Evolutionary conservation across 2,113 vertebrate genomes (phyloP).

Genomic region (Cyanistes caeruleus): DNA sequence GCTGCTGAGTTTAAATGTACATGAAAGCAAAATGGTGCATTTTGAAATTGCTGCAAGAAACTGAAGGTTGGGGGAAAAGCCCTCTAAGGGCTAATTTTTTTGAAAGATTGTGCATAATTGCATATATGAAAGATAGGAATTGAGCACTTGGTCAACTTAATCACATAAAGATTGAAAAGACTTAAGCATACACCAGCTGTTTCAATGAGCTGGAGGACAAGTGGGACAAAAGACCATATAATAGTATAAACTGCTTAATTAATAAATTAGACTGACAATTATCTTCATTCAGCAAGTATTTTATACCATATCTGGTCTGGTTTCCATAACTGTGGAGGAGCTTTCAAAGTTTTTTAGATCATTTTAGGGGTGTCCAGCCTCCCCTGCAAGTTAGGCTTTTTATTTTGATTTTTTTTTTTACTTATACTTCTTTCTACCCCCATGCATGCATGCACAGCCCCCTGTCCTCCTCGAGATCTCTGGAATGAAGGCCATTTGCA

Average conservation of each 20-base stretch:
- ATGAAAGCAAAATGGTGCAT: constrained; percentile 21
- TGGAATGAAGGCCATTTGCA: not conserved
- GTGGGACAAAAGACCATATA: not conserved
- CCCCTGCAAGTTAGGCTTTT: not conserved
- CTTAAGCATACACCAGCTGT: not conserved
- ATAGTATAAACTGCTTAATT: not conserved
- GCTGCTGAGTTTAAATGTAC: not conserved
- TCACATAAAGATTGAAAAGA: constrained; percentile 5
- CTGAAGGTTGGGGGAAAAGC: not conserved
- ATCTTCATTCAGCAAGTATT: not conserved
- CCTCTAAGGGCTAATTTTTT: constrained; percentile 9
- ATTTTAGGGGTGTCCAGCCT: not conserved
- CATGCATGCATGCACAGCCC: not conserved
- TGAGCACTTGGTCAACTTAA: constrained; percentile 21
- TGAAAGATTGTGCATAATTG: not conserved
- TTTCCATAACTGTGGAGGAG: not conserved
- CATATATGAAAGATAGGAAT: constrained; percentile 1
- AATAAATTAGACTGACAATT: not conserved
- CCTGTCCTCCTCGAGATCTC: rapidly evolving
- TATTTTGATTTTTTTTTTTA: not conserved
- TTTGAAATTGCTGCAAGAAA: constrained; percentile 29
- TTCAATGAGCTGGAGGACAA: not conserved
- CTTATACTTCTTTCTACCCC: not conserved
- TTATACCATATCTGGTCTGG: not conserved
- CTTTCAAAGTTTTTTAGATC: not conserved